phyloP scores from a whole-genome alignment of 2,797 vertebrate genomes.

The Pyrocephalus nanus region DNA sequence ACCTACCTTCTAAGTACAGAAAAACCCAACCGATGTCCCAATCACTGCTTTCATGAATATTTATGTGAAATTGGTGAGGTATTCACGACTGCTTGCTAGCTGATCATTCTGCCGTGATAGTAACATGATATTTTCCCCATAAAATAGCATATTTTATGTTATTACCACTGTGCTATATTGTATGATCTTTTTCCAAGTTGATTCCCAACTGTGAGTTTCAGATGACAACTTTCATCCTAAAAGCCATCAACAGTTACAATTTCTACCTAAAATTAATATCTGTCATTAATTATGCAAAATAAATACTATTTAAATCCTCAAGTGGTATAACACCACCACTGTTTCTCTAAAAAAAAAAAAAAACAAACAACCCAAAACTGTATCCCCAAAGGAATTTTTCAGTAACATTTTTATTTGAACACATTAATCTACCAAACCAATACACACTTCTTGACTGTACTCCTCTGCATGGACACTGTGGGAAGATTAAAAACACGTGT shows the following conservation, averaged over 20 bases:
- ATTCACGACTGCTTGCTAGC: not conserved
- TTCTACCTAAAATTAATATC: not conserved
- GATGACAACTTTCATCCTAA: not conserved
- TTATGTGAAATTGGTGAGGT: not conserved
- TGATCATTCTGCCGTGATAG: not conserved
- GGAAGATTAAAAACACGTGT: conserved; percentile 45
- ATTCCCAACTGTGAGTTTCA: not conserved
- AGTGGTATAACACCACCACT: not conserved
- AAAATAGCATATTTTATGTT: not conserved
- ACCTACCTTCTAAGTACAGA: not conserved
- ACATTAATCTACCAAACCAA: not conserved
- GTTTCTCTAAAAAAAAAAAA: not conserved
- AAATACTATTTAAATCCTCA: not conserved
- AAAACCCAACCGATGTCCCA: not conserved
- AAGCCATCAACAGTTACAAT: not conserved
- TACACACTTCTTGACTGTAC: not conserved
- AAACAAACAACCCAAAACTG: not conserved
- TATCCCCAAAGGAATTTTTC: not conserved
- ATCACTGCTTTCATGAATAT: not conserved
- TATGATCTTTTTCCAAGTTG: not conserved
- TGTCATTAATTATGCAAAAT: conserved; percentile 11
- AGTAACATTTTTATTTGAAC: not conserved
- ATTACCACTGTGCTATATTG: not conserved
- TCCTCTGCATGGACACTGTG: conserved; percentile 63
- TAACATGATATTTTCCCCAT: not conserved